phyloP scores from a whole-genome alignment of 2,888 invertebrate species.

The Dynastes maya region DNA sequence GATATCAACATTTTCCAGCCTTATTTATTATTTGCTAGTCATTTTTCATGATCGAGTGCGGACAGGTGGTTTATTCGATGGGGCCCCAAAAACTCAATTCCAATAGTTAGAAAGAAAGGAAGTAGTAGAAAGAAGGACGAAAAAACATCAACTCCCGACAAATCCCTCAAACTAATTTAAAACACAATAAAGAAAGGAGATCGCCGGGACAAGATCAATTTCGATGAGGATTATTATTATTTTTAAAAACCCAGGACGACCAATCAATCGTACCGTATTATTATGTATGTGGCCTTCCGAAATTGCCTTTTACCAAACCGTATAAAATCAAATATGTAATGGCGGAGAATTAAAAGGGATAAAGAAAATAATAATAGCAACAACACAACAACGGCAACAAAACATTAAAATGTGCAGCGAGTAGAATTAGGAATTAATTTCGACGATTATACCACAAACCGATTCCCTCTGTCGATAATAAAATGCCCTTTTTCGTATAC shows the following conservation, averaged over 20 bases:
- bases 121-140: conserved; percentile 14
- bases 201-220: conserved; percentile 49
- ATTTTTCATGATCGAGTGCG: conserved; percentile 22
- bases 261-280: conserved; percentile 59
- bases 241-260: conserved; percentile 55
- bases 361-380: conserved; percentile 40
- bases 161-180: conserved; percentile 48
- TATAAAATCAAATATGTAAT: conserved; percentile 50
- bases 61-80: conserved; percentile 21
- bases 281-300: conserved; percentile 56
- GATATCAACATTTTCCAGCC: background rate
- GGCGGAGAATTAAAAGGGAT: conserved; percentile 42
- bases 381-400: conserved; percentile 29
- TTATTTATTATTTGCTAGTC: conserved; percentile 21
- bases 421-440: conserved; percentile 50
- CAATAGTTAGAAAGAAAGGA: conserved; percentile 32
- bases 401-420: conserved; percentile 42
- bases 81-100: conserved; percentile 17
- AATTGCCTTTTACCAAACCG: conserved; percentile 55
- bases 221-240: conserved; percentile 50
- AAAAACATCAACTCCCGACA: conserved; percentile 13
- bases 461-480: conserved; percentile 28
- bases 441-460: conserved; percentile 43
- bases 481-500: conserved; percentile 44
- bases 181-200: conserved; percentile 47